Conservation (phyloP, 2,888 invertebrate species). For the Eristalinus aeneus region DNA sequence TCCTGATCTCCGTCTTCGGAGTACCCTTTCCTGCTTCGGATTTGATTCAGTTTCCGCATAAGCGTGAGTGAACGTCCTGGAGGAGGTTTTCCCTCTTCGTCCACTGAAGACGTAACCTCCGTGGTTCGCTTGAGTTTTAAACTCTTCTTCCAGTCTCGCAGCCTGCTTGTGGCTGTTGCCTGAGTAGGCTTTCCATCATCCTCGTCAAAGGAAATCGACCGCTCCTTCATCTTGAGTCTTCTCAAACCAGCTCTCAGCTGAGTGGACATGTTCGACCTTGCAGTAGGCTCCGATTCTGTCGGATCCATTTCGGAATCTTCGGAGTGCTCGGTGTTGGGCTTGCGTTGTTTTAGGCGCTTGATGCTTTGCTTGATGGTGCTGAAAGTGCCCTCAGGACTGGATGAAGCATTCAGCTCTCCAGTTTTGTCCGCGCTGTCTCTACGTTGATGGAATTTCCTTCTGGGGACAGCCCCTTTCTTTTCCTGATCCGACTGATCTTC, state of each 20-base stretch:
- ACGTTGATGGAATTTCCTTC: constrained; percentile 22
- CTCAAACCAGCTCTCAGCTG: constrained; percentile 75
- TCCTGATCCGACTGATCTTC: constrained; percentile 44
- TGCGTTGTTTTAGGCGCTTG: constrained; percentile 75
- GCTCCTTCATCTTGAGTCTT: constrained; percentile 73
- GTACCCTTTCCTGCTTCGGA: constrained; percentile 72
- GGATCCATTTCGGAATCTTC: constrained; percentile 60
- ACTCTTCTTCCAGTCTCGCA: constrained; percentile 77
- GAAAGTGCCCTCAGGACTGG: constrained; percentile 61
- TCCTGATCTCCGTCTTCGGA: constrained; percentile 69
- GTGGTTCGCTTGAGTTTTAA: constrained; percentile 72
- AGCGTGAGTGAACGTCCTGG: constrained; percentile 70
- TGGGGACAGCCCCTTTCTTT: constrained; percentile 45
- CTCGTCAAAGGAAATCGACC: constrained; percentile 65
- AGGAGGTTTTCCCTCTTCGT: constrained; percentile 40
- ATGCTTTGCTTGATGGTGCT: constrained; percentile 74
- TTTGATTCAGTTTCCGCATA: constrained; percentile 73
- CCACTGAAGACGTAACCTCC: constrained; percentile 1
- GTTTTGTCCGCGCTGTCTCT: constrained; percentile 5
- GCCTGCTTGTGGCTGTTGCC: constrained; percentile 62
- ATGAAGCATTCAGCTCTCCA: constrained; percentile 11
- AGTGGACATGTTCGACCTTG: constrained; percentile 58
- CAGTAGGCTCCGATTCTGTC: constrained; percentile 57
- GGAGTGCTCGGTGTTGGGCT: constrained; percentile 28
- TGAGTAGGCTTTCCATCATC: constrained; percentile 49